Conservation (phyloP, 2,888 invertebrate genomes). For the Hydropsyche betteni region DNA sequence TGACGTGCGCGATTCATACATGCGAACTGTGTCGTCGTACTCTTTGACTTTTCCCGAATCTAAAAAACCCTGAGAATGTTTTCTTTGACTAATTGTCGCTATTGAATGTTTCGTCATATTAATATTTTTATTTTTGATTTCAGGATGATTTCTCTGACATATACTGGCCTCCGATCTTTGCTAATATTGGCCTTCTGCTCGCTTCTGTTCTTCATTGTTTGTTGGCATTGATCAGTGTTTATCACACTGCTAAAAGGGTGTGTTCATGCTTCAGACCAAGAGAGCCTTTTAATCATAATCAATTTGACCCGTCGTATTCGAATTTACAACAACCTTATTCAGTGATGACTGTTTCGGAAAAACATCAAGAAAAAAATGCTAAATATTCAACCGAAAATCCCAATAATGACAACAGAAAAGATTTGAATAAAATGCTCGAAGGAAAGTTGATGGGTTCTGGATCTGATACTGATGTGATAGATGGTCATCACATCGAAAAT, state of each 20-base stretch:
- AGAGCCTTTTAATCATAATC: constrained; percentile 65
- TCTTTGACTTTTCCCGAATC: constrained; percentile 6
- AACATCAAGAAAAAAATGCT: constrained; percentile 53
- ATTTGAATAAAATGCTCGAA: constrained; percentile 61
- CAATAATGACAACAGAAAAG: constrained; percentile 56
- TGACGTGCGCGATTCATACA: constrained; percentile 4
- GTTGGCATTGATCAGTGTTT: constrained; percentile 65
- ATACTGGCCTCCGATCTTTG: constrained; percentile 68
- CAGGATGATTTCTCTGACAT: constrained; percentile 65
- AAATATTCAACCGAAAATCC: constrained; percentile 53
- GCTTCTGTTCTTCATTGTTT: constrained; percentile 69
- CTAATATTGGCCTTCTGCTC: constrained; percentile 71
- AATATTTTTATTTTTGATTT: constrained; percentile 49
- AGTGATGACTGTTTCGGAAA: constrained; percentile 61
- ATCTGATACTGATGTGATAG: constrained; percentile 46
- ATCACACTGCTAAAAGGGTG: constrained; percentile 65
- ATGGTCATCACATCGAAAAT: constrained; percentile 30
- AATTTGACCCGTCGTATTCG: constrained; percentile 62
- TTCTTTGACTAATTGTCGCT: background rate
- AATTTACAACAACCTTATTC: constrained; percentile 56
- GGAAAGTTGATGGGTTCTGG: constrained; percentile 57
- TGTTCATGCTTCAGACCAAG: constrained; percentile 68
- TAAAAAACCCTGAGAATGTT: constrained; percentile 26
- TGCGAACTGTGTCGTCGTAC: constrained; percentile 17
- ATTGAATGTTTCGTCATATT: background rate